phyloP scores from a whole-genome alignment of 2,797 vertebrate genomes.

The Platalea minor region DNA sequence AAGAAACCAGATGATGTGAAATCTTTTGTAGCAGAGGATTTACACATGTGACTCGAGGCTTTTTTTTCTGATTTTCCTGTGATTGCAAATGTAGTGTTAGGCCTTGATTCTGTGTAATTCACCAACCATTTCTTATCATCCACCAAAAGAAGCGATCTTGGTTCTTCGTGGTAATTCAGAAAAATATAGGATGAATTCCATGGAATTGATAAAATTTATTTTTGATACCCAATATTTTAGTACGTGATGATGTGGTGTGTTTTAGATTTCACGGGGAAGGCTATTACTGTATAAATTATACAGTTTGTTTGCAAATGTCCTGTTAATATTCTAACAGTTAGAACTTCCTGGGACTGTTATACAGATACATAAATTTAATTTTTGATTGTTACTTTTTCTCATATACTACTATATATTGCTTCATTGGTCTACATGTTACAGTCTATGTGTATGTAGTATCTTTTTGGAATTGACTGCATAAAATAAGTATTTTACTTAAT shows the following conservation, averaged over 20 bases:
- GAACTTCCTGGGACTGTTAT: background rate
- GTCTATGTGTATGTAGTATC: background rate
- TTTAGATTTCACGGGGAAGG: background rate
- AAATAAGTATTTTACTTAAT: background rate
- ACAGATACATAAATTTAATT: background rate
- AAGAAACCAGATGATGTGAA: background rate
- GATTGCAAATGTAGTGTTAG: background rate
- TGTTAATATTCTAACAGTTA: background rate
- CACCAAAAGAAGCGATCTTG: background rate
- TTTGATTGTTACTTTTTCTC: background rate
- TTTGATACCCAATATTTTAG: background rate
- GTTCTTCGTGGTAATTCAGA: background rate
- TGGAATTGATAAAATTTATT: background rate
- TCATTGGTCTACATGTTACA: background rate
- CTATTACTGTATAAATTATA: background rate
- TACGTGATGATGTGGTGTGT: background rate
- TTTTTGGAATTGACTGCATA: background rate
- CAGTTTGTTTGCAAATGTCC: background rate
- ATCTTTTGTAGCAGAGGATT: background rate
- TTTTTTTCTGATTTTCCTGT: background rate
- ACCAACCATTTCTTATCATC: accelerated
- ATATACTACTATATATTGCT: background rate
- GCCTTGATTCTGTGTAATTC: background rate
- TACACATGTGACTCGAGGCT: background rate
- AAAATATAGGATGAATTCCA: background rate